phyloP scores from a whole-genome alignment of 2,888 invertebrate species.

The Brachyptera risi region DNA sequence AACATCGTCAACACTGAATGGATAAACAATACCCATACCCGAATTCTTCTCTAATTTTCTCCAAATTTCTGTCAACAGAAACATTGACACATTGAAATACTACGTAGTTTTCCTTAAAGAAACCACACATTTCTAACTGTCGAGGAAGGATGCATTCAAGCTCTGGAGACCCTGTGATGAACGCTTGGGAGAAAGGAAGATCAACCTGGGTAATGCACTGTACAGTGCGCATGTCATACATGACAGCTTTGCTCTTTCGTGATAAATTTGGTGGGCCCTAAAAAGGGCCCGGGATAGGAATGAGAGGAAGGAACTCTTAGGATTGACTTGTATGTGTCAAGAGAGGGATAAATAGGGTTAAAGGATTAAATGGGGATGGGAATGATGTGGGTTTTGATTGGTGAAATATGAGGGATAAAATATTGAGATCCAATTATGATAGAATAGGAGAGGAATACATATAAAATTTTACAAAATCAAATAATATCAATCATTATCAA shows the following conservation, averaged over 20 bases:
- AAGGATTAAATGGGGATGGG: background rate
- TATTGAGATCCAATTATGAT: constrained; percentile 11
- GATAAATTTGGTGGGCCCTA: constrained; percentile 28
- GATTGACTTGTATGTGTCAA: background rate
- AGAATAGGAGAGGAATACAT: background rate
- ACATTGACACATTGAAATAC: no score
- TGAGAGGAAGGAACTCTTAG: background rate
- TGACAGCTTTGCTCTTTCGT: constrained; percentile 24
- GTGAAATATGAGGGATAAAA: background rate
- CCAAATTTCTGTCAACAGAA: no score
- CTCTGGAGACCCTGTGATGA: no score
- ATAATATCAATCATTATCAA: constrained; percentile 5
- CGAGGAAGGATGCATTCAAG: no score
- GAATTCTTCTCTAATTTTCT: no score
- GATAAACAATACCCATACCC: no score
- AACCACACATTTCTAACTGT: no score
- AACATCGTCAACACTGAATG: no score
- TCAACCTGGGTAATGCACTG: no score
- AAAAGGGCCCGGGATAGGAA: constrained; percentile 25
- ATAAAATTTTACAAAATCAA: constrained; percentile 16
- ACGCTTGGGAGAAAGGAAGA: no score
- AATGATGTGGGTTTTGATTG: background rate
- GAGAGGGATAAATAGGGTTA: background rate
- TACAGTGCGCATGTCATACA: background rate
- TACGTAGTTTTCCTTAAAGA: no score